A percentile compares a stretch with the other conserved stretches of the same genome.
Conservation (phyloP, 2,888 invertebrate species). For the Phania funesta region DNA sequence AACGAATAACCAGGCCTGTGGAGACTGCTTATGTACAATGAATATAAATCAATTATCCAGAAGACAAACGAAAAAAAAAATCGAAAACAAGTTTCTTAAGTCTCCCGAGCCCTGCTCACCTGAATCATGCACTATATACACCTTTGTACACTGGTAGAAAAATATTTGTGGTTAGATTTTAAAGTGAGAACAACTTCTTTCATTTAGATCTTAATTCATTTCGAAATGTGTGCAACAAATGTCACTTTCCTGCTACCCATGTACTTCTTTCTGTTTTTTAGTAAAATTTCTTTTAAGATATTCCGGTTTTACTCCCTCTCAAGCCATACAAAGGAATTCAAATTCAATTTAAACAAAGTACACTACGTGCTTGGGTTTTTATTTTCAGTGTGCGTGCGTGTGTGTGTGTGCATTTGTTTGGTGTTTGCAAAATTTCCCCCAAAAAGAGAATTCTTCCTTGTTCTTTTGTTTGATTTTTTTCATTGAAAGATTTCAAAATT, state of each 20-base stretch:
- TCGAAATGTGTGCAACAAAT: background rate
- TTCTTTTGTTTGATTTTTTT: conserved; percentile 18
- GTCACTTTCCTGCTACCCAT: background rate
- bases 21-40: background rate
- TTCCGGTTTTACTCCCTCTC: conserved; percentile 3
- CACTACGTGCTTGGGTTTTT: conserved; percentile 2
- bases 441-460: conserved; percentile 37
- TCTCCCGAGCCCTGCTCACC: background rate
- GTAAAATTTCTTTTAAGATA: background rate
- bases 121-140: background rate
- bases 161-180: conserved; percentile 6
- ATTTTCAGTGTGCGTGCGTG: background rate
- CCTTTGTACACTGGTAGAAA: conserved; percentile 4
- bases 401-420: background rate
- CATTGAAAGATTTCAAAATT: conserved; percentile 40
- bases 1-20: background rate
- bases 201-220: background rate
- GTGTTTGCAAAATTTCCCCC: conserved; percentile 14
- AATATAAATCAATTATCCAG: conserved; percentile 36
- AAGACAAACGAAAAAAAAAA: background rate
- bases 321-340: background rate
- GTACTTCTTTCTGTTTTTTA: background rate
- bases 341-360: conserved; percentile 15
- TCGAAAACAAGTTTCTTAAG: background rate
- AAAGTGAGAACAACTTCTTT: background rate